Percentiles rank a stretch among this genome's conserved stretches.
Evolutionary conservation across 2,797 vertebrate genomes (phyloP).

Genomic region (Lates japonicus): DNA sequence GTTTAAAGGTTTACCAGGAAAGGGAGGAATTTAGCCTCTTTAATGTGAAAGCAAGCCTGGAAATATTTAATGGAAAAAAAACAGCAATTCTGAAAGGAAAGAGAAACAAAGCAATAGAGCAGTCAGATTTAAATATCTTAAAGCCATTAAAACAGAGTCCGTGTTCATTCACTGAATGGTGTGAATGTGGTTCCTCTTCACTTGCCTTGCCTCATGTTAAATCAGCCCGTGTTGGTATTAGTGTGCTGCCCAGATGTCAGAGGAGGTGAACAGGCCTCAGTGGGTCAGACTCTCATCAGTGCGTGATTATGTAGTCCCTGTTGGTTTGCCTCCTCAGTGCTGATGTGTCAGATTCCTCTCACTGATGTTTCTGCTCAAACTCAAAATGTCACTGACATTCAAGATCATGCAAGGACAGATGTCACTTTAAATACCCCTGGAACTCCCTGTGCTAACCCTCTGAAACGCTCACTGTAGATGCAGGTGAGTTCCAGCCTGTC

Average conservation of each 20-base stretch:
- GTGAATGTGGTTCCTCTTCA: not conserved
- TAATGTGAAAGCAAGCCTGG: no score
- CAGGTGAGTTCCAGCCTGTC: not conserved
- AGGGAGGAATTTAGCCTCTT: no score
- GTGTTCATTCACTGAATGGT: no score
- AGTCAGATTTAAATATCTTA: no score
- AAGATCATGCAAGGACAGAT: constrained; percentile 21
- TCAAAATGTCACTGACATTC: constrained; percentile 26
- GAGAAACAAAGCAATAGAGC: no score
- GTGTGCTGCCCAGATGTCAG: constrained; percentile 24
- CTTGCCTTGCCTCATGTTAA: not conserved
- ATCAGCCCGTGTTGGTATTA: not conserved
- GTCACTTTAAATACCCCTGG: not conserved
- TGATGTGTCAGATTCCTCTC: constrained; percentile 13
- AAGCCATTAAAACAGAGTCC: no score
- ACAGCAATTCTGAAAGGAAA: no score
- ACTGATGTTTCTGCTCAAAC: constrained; percentile 14
- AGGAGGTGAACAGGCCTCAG: constrained; percentile 2
- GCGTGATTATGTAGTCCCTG: constrained; percentile 19
- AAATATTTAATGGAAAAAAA: no score
- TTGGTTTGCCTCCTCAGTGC: constrained; percentile 22
- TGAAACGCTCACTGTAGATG: not conserved
- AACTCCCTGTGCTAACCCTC: not conserved
- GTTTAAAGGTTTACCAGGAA: no score
- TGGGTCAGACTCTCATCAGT: constrained; percentile 1